Evolutionary conservation across 2,113 vertebrate species (phyloP).

Genomic region (Etheostoma spectabile): DNA sequence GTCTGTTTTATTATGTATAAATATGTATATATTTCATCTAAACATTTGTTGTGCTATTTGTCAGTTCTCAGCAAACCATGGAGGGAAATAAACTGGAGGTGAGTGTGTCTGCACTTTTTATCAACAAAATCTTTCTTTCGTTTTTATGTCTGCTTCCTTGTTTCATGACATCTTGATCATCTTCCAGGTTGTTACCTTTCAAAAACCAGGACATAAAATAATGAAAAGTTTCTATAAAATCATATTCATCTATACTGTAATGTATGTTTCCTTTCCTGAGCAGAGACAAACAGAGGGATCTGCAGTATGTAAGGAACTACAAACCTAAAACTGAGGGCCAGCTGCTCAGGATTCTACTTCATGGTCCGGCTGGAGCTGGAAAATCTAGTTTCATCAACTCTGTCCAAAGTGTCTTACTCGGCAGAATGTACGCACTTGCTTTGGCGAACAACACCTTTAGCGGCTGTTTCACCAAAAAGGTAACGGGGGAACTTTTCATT

Average conservation of each 20-base stretch:
- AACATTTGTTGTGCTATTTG: neutral
- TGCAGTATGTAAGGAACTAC: neutral
- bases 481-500: neutral
- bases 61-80: neutral
- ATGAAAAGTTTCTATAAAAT: too few species aligned
- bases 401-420: neutral
- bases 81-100: neutral
- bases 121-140: too few species aligned
- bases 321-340: neutral
- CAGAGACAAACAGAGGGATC: neutral
- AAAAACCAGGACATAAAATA: too few species aligned
- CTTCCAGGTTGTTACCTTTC: neutral
- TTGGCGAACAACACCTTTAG: fast-evolving
- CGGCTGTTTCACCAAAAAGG: neutral
- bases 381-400: slow-evolving; percentile 56
- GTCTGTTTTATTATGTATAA: too few species aligned
- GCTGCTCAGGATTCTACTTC: slow-evolving; percentile 36
- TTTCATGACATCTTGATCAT: too few species aligned
- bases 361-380: neutral
- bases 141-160: too few species aligned
- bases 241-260: neutral
- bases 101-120: neutral
- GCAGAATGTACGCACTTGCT: fast-evolving
- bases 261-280: neutral
- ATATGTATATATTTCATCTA: too few species aligned